phyloP scores from a whole-genome alignment of 2,888 invertebrate species.

The Hypselothyrea guttata region DNA sequence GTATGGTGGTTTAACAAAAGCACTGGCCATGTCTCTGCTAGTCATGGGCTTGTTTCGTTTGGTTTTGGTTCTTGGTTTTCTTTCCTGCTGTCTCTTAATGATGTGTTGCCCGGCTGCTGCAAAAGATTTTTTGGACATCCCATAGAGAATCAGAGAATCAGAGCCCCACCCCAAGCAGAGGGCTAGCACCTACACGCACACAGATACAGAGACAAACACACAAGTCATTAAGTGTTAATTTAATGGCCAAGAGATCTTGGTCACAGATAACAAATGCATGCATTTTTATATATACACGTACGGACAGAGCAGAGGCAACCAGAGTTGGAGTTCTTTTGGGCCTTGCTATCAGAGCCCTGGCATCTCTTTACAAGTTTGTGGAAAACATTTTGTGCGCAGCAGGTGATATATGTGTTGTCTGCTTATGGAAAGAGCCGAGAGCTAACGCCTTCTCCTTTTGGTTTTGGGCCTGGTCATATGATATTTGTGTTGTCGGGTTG shows the following conservation, averaged over 20 bases:
- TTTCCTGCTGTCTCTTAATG: constrained; percentile 69
- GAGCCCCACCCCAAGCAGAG: constrained; percentile 40
- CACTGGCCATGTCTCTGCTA: constrained; percentile 55
- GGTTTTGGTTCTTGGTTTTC: constrained; percentile 8
- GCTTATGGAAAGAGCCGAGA: constrained; percentile 52
- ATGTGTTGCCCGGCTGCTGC: constrained; percentile 62
- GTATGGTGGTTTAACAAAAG: constrained; percentile 57
- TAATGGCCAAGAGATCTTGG: constrained; percentile 78
- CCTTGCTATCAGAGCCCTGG: constrained; percentile 62
- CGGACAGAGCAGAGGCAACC: constrained; percentile 4
- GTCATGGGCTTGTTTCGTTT: constrained; percentile 25
- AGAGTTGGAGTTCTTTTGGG: constrained; percentile 56
- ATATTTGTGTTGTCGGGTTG: constrained; percentile 73
- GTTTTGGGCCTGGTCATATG: constrained; percentile 56
- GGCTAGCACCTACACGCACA: constrained; percentile 57
- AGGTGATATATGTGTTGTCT: constrained; percentile 75
- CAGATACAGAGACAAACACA: constrained; percentile 51
- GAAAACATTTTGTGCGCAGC: constrained; percentile 75
- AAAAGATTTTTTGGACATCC: constrained; percentile 61
- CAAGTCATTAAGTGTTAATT: constrained; percentile 79
- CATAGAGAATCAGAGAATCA: constrained; percentile 54
- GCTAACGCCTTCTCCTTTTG: constrained; percentile 45
- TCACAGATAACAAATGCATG: constrained; percentile 74
- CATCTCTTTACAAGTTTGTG: constrained; percentile 76
- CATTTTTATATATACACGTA: constrained; percentile 50